These are phyloP conservation scores for Cydia fagiglandana DNA, from an alignment of 1,140 invertebrate genomes.

Conservation along the genomic window DNA sequence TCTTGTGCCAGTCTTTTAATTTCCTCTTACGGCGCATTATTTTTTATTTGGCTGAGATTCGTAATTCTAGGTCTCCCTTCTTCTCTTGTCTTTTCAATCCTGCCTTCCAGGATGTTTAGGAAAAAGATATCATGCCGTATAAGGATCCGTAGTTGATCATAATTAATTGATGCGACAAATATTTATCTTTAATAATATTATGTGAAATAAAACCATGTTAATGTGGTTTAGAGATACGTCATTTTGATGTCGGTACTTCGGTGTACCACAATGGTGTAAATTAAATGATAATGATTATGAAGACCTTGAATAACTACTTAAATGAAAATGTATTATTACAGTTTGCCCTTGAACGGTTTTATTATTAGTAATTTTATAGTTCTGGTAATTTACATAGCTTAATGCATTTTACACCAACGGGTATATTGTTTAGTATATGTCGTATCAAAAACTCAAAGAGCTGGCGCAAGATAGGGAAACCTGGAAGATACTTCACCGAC, in stretches of 20 bases:
- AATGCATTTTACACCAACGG: not conserved
- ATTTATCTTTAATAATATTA: not conserved
- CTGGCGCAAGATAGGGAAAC: no score
- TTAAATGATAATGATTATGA: not conserved
- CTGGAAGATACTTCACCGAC: no score
- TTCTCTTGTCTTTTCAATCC: no score
- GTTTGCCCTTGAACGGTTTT: no score
- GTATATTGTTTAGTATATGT: not conserved
- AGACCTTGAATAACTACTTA: not conserved
- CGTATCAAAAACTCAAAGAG: no score
- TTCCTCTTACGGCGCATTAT: no score
- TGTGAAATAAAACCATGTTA: not conserved
- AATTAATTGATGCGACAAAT: not conserved
- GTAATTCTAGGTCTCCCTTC: no score
- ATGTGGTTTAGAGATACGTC: not conserved
- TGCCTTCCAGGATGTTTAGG: no score
- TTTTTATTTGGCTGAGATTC: no score
- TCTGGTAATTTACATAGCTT: not conserved
- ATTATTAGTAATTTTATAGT: no score
- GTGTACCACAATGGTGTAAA: not conserved
- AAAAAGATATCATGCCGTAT: no score
- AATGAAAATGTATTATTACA: slow-evolving; percentile 3
- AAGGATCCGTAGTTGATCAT: not conserved
- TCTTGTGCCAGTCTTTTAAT: no score
- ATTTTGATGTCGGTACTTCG: not conserved